Base-by-base conservation (phyloP, 2,113 vertebrate species). In the Campylomormyrus numenius region DNA sequence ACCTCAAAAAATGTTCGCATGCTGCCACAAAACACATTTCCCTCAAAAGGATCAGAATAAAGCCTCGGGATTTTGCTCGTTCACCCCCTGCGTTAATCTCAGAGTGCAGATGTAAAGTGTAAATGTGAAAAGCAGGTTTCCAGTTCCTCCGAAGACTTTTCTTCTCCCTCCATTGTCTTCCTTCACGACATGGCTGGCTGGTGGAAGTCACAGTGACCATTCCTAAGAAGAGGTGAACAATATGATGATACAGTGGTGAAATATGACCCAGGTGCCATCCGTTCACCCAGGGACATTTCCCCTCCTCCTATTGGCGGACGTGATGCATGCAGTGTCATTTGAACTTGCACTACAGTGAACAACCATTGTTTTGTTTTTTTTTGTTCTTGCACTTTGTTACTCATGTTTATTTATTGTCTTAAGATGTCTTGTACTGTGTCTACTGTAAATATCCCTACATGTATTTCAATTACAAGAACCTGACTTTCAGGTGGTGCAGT, bases 171-270 rank as follows among this genome's bases (percentile, higher is more conserved):
- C 74, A 8, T 19, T 7, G 5, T 19, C 74, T 39, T 42, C 35
- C 35, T 89, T 88, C 89, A 93, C n/a, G 92, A 93, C 35, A 91
- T 85, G 45, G 89, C 89, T 0, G 90, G 87, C n/a, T 94, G 91
- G 80, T 74, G 90, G 83, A 90, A 93, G 56, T 58, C 90, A 80
- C 93, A 94, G 85, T 93, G 93, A 46, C 93, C 92, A 21, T 83
- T 88, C 45, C 93, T 94, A 15, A 88, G 50, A 31, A 46, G 46
- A 19, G 19, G 62, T 2, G 17, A 8, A 58, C 49, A 21, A 6
- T 46, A 35, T 2, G 21, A 70, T 15, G 42, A 88, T 11, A 45
- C 4, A 27, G 48, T 27, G 85, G 3, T 17, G 27, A 66, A 10
- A 66, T 27, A 27, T 66, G 62, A 31, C 2, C 62, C 62, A 70